Percentiles rank a stretch among this genome's conserved stretches.
phyloP scores from a whole-genome alignment of 1,140 invertebrate genomes.

The Ips nitidus region DNA sequence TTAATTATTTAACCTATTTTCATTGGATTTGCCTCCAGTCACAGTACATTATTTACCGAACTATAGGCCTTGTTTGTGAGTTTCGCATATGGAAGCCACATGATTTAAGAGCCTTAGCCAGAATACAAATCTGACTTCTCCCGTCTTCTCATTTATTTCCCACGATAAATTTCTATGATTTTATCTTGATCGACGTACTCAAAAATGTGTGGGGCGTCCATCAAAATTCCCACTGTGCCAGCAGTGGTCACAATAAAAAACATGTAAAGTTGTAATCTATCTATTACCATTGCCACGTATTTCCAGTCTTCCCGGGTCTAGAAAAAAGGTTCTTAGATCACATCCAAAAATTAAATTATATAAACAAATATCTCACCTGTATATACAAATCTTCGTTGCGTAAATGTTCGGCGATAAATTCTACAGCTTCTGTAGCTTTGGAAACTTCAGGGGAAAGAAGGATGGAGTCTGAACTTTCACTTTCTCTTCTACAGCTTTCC shows the following conservation, averaged over 20 bases:
- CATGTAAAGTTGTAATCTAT: slow-evolving; percentile 93
- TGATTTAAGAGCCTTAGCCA: slow-evolving; percentile 39
- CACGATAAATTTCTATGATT: slow-evolving; percentile 92
- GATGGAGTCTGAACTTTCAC: slow-evolving; percentile 87
- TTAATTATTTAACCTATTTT: slow-evolving; percentile 25
- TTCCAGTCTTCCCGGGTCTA: slow-evolving; percentile 99
- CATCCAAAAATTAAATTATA: too few species aligned
- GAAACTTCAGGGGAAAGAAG: slow-evolving; percentile 88
- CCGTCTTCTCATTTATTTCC: slow-evolving; percentile 65
- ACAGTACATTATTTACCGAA: slow-evolving; percentile 34
- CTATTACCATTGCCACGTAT: slow-evolving; percentile 99
- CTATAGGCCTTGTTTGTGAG: slow-evolving; percentile 42
- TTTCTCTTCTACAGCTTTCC: slow-evolving; percentile 73
- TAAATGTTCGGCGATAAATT: slow-evolving; percentile 97
- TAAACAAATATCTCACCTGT: slow-evolving; percentile 61
- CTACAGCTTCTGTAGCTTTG: slow-evolving; percentile 95
- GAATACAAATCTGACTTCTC: slow-evolving; percentile 7
- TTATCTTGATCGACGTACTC: slow-evolving; percentile 97
- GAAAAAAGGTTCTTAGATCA: slow-evolving; percentile 29
- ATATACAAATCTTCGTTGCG: slow-evolving; percentile 96
- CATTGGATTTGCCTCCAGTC: slow-evolving; percentile 30
- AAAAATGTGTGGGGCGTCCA: slow-evolving; percentile 99
- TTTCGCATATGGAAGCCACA: slow-evolving; percentile 42
- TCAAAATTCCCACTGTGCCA: slow-evolving; percentile 92
- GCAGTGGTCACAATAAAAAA: slow-evolving; percentile 97